Conservation (phyloP, 2,797 vertebrate species). For the Australoheros facetus region DNA sequence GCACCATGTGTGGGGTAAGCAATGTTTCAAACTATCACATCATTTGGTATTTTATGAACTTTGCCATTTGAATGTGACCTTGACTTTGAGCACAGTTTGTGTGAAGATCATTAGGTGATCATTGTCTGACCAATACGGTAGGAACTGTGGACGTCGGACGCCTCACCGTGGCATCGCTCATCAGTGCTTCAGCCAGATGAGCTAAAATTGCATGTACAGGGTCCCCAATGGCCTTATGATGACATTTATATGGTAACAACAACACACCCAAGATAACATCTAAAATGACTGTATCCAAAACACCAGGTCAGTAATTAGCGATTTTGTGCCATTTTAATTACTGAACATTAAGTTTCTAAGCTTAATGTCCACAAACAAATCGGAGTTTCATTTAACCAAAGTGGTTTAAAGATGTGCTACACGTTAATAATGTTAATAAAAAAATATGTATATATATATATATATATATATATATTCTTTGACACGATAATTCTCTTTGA, state of each 20-base stretch:
- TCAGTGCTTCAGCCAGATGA: neutral
- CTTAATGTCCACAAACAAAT: neutral
- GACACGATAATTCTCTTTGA: neutral
- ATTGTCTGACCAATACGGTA: neutral
- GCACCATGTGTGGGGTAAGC: neutral
- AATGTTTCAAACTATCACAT: neutral
- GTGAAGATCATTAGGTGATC: no score
- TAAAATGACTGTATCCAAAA: neutral
- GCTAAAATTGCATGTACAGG: neutral
- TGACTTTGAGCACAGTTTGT: no score
- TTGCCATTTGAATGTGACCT: no score
- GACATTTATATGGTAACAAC: no score
- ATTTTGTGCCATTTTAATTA: neutral
- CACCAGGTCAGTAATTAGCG: neutral
- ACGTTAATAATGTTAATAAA: neutral
- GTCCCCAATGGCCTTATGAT: neutral
- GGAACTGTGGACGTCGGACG: neutral
- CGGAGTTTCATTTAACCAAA: neutral
- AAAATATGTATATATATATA: no score
- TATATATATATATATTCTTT: neutral
- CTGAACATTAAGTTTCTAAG: neutral
- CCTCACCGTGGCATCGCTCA: neutral
- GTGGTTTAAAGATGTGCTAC: neutral
- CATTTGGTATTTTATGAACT: no score
- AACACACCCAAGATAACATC: neutral